Conservation (phyloP, 2,888 invertebrate genomes). For the Caenorhabditis zanzibari region DNA sequence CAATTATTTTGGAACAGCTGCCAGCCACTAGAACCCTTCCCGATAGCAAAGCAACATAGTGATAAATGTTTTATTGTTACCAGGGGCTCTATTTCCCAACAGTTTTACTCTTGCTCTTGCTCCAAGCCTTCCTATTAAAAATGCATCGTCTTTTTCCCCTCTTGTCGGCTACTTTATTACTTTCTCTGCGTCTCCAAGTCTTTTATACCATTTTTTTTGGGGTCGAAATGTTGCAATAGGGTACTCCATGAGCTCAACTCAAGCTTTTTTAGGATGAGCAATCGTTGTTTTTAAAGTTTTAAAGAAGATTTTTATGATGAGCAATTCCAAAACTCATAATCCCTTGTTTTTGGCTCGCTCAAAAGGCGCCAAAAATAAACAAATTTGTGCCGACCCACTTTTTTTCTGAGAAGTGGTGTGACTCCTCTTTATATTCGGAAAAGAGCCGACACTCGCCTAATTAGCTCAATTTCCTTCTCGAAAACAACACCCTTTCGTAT, state of each 20-base stretch:
- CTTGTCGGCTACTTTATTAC: conserved; percentile 31
- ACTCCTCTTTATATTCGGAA: conserved; percentile 4
- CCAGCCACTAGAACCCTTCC: too few relatives aligned
- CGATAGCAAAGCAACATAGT: neutral
- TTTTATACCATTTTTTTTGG: neutral
- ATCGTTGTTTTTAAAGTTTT: too few relatives aligned
- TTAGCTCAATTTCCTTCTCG: conserved; percentile 49
- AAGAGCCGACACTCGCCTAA: conserved; percentile 27
- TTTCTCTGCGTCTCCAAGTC: conserved; percentile 25
- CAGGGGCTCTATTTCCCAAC: neutral
- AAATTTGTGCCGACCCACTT: conserved; percentile 54
- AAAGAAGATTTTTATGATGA: too few relatives aligned
- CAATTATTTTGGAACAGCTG: too few relatives aligned
- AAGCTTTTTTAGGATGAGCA: neutral
- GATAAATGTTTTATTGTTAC: conserved; percentile 13
- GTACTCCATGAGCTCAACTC: neutral
- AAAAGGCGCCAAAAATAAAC: conserved; percentile 58
- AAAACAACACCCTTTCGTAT: conserved; percentile 8
- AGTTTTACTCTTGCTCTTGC: neutral
- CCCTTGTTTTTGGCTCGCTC: conserved; percentile 21
- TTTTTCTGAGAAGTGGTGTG: conserved; percentile 23
- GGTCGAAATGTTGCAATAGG: too few relatives aligned
- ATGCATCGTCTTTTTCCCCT: conserved; percentile 45
- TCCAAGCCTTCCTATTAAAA: conserved; percentile 28
- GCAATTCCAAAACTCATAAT: conserved; percentile 10